Evolutionary conservation across 1,140 invertebrate species (phyloP).

Genomic region (Eriocheir sinensis): DNA sequence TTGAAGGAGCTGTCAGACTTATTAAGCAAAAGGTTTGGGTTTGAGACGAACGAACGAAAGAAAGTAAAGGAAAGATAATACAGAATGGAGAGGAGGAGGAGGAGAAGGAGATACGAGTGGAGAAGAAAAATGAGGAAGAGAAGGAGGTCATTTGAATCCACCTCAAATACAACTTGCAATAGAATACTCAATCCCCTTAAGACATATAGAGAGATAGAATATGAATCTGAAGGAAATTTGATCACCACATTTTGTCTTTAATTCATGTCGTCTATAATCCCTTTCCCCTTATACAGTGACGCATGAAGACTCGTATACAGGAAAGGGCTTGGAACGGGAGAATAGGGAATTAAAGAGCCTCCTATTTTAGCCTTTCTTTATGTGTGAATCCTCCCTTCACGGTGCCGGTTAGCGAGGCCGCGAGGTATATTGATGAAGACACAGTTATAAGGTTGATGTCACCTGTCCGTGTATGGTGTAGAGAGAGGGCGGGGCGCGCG

Average conservation of each 20-base stretch:
- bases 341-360: too few species aligned
- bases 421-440: conserved; percentile 61
- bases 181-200: too few species aligned
- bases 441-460: conserved; percentile 66
- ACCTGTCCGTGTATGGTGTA: conserved; percentile 33
- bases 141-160: too few species aligned
- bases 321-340: too few species aligned
- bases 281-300: not conserved
- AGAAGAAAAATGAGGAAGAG: too few species aligned
- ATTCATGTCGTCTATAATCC: conserved; percentile 5
- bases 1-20: too few species aligned
- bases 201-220: not conserved
- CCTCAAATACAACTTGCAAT: too few species aligned
- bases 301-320: too few species aligned
- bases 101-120: not conserved
- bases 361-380: not conserved
- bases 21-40: too few species aligned
- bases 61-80: not conserved
- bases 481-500: conserved; percentile 39
- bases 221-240: not conserved
- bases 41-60: not conserved
- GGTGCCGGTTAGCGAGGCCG: conserved; percentile 55
- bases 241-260: not conserved
- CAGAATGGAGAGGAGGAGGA: not conserved
- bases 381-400: not conserved